Evolutionary conservation across 2,797 vertebrate genomes (phyloP).

Genomic region (Esox masquinongy): DNA sequence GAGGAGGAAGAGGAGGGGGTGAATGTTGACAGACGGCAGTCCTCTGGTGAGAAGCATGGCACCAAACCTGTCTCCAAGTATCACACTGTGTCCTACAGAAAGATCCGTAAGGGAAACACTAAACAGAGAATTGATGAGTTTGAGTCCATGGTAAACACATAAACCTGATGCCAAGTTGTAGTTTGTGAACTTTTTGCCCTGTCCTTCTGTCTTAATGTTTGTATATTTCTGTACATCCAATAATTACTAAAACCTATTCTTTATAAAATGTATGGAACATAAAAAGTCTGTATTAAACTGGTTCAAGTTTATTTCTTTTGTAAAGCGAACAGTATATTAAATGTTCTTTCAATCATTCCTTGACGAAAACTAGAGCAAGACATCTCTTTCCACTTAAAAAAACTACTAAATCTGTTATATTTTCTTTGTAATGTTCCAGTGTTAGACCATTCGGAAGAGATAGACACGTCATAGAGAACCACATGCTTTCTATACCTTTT

Average conservation of each 20-base stretch:
- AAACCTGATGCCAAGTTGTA: neutral
- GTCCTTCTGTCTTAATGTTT: neutral
- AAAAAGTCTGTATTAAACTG: neutral
- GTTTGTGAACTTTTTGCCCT: neutral
- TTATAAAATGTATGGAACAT: neutral
- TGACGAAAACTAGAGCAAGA: neutral
- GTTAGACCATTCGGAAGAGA: neutral
- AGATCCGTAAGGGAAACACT: slow-evolving; percentile 91
- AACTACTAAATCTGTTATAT: neutral
- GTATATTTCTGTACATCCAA: neutral
- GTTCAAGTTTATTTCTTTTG: no score
- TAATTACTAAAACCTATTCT: neutral
- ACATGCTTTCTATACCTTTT: neutral
- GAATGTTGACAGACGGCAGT: neutral
- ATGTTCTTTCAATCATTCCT: neutral
- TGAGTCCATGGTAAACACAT: slow-evolving; percentile 84
- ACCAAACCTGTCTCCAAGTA: slow-evolving; percentile 76
- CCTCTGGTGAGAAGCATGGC: slow-evolving; percentile 43
- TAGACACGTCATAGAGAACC: neutral
- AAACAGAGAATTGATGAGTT: slow-evolving; percentile 92
- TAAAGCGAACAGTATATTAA: neutral
- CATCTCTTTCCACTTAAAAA: neutral
- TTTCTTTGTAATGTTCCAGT: neutral
- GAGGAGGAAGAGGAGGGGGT: slow-evolving; percentile 23
- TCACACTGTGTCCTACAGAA: slow-evolving; percentile 90